phyloP scores from a whole-genome alignment of 2,113 vertebrate species.

The Struthio camelus region DNA sequence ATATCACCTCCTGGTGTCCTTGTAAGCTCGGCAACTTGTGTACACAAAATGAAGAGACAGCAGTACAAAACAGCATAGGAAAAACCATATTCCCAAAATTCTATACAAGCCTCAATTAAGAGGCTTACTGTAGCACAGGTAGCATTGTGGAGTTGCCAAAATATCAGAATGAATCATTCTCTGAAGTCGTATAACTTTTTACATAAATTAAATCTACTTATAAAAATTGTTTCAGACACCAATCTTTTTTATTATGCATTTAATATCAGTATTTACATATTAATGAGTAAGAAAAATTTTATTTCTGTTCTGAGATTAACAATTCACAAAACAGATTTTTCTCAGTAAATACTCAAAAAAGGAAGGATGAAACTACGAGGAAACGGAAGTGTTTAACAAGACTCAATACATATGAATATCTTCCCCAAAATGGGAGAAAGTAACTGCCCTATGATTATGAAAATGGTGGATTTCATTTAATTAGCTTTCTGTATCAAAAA shows the following conservation, averaged over 20 bases:
- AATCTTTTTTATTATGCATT: not conserved
- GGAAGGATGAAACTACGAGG: not conserved
- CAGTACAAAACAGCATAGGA: not conserved
- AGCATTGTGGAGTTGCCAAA: not conserved
- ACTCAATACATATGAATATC: not conserved
- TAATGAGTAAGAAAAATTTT: not conserved
- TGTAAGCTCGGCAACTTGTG: not conserved
- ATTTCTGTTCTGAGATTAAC: not conserved
- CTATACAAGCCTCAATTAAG: not conserved
- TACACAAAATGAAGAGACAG: no score
- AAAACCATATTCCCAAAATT: not conserved
- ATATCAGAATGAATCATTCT: not conserved
- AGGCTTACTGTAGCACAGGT: not conserved
- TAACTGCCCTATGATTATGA: not conserved
- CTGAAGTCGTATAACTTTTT: not conserved
- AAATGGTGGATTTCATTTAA: not conserved
- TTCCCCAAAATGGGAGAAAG: not conserved
- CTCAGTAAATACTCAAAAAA: not conserved
- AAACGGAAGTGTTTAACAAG: not conserved
- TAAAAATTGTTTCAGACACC: not conserved
- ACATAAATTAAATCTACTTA: not conserved
- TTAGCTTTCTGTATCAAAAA: not conserved
- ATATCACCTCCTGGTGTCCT: not conserved
- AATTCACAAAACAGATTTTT: not conserved
- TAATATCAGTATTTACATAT: not conserved